Percentiles rank a stretch among this genome's conserved stretches.
These are phyloP conservation scores for Cinclus mexicanus DNA, from an alignment of 2,113 vertebrate genomes.

Conservation along the genomic window DNA sequence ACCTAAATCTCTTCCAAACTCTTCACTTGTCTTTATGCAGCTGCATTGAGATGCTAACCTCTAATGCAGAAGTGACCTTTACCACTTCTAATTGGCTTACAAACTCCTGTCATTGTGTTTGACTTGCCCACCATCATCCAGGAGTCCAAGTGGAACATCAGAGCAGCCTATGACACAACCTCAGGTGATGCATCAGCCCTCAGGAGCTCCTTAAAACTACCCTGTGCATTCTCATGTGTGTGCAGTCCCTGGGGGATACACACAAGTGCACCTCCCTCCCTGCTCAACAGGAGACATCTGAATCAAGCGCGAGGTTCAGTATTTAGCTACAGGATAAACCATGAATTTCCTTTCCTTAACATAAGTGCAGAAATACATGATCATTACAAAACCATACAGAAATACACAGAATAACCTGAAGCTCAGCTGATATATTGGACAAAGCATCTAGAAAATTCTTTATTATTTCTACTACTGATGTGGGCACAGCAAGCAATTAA, in stretches of 20 bases:
- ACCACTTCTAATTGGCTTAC: neutral
- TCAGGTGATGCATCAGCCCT: neutral
- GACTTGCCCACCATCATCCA: neutral
- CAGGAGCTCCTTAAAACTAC: neutral
- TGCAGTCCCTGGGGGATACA: neutral
- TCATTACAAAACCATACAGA: neutral
- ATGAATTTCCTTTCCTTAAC: neutral
- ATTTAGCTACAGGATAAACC: neutral
- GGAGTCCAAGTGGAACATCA: neutral
- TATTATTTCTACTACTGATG: neutral
- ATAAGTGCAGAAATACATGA: neutral
- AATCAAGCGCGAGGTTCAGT: neutral
- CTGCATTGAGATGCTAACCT: neutral
- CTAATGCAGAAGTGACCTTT: neutral
- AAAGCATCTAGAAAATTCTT: neutral
- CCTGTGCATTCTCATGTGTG: neutral
- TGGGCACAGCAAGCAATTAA: neutral
- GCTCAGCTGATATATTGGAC: neutral
- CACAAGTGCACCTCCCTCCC: neutral
- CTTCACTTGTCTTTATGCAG: neutral
- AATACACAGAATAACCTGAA: neutral
- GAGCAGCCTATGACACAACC: neutral
- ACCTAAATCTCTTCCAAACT: neutral
- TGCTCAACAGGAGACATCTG: accelerated
- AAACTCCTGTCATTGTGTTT: neutral